phyloP scores from a whole-genome alignment of 2,888 invertebrate species.

The Clepsis dumicolana region DNA sequence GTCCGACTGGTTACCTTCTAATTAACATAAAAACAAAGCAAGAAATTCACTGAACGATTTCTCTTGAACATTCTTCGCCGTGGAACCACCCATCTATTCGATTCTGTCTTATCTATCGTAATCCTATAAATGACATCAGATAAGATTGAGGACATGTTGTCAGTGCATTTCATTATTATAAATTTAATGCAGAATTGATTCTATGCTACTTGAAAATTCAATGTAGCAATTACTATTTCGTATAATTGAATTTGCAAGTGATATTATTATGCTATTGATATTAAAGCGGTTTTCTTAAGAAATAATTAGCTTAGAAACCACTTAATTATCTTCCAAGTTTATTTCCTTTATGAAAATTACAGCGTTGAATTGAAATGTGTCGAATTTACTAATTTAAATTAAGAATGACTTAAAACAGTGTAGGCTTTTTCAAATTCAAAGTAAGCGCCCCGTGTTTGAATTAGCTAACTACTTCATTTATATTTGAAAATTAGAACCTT shows the following conservation, averaged over 20 bases:
- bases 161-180: constrained; percentile 57
- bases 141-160: constrained; percentile 69
- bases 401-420: no score
- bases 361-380: no score
- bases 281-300: not conserved
- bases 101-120: constrained; percentile 81
- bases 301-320: not conserved
- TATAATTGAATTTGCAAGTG: not conserved
- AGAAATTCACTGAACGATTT: constrained; percentile 80
- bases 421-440: no score
- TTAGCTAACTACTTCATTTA: no score
- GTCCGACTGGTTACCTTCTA: constrained; percentile 69
- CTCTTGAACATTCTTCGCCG: constrained; percentile 75
- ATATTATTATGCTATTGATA: not conserved
- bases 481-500: no score
- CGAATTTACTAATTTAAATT: no score
- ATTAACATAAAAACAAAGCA: constrained; percentile 84
- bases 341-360: not conserved
- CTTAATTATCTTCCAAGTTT: not conserved
- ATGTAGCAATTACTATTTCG: not conserved
- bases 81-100: constrained; percentile 73
- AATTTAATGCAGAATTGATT: constrained; percentile 50
- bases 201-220: not conserved
- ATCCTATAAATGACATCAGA: constrained; percentile 84
- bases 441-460: no score